A percentile compares a stretch with the other conserved stretches of the same genome.
These are phyloP conservation scores for Diadophis punctatus DNA, from an alignment of 2,113 vertebrate species.

Conservation along the genomic window DNA sequence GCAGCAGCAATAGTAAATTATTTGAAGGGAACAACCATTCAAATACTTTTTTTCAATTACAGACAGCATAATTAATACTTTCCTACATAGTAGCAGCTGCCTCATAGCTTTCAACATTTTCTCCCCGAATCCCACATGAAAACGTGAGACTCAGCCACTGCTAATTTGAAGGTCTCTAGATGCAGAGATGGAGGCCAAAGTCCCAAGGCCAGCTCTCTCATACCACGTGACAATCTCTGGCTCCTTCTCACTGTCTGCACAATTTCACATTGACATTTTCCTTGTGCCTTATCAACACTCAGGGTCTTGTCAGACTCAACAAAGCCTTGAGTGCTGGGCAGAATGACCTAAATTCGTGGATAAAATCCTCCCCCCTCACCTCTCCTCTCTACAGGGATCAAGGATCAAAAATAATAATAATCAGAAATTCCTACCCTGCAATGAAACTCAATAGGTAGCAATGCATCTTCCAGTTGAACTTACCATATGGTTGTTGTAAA, in stretches of 20 bases:
- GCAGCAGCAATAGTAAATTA: background rate
- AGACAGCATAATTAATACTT: background rate
- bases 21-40: background rate
- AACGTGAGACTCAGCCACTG: background rate
- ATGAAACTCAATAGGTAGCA: background rate
- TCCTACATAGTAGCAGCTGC: background rate
- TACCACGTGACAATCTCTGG: background rate
- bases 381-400: background rate
- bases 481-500: background rate
- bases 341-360: background rate
- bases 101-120: background rate
- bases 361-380: background rate
- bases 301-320: conserved; percentile 7
- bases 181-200: background rate
- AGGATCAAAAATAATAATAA: background rate
- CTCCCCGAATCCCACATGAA: background rate
- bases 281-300: background rate
- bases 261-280: background rate
- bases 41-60: background rate
- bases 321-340: background rate
- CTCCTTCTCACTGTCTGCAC: background rate
- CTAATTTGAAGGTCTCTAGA: background rate
- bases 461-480: background rate
- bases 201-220: background rate
- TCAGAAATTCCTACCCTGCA: background rate